phyloP scores from a whole-genome alignment of 2,888 invertebrate genomes.

The Drosophila subsilvestris region DNA sequence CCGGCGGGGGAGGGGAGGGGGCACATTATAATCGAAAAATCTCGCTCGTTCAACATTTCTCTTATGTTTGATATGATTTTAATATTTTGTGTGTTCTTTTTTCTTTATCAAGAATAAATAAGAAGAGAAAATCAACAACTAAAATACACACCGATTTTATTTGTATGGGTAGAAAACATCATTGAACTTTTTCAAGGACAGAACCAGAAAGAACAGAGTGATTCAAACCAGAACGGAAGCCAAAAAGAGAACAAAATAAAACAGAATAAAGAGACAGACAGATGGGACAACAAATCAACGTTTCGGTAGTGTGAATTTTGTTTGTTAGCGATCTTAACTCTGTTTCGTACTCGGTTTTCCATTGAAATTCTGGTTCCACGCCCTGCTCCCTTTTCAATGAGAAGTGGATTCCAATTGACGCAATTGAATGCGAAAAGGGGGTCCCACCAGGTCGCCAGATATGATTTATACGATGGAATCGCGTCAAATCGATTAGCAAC shows the following conservation, averaged over 20 bases:
- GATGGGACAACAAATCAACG: background rate
- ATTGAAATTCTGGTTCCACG: constrained; percentile 11
- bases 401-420: constrained; percentile 29
- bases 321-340: background rate
- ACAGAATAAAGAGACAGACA: background rate
- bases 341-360: constrained; percentile 5
- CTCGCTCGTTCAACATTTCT: constrained; percentile 8
- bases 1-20: background rate
- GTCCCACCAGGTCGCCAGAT: background rate
- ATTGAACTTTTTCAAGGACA: constrained; percentile 76
- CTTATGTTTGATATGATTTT: background rate
- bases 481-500: constrained; percentile 26
- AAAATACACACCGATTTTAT: background rate
- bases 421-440: constrained; percentile 15
- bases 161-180: constrained; percentile 42
- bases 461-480: constrained; percentile 1
- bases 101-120: constrained; percentile 50
- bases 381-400: background rate
- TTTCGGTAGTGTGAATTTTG: background rate
- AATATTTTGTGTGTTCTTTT: background rate
- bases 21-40: constrained; percentile 1
- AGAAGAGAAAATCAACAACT: constrained; percentile 43
- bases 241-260: constrained; percentile 3
- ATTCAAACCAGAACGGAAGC: constrained; percentile 32
- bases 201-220: constrained; percentile 7